phyloP scores from a whole-genome alignment of 2,888 invertebrate species.

The Koerneria pararmatus region DNA sequence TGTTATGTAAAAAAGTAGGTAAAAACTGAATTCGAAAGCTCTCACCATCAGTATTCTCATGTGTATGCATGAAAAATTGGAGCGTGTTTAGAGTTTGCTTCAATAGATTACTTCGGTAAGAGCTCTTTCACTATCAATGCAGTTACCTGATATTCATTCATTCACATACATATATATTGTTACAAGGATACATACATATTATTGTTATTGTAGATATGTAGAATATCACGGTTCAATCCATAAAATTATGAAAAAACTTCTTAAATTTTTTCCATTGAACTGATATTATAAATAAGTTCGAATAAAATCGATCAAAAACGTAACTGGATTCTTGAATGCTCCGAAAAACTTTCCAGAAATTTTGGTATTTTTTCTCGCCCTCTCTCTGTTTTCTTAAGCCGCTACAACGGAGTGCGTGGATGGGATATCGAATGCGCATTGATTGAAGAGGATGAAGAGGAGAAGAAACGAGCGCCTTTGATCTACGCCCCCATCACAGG shows the following conservation, averaged over 20 bases:
- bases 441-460: conserved; percentile 41
- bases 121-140: no score
- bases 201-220: no score
- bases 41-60: no score
- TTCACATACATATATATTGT: no score
- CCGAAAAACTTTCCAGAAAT: background rate
- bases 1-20: no score
- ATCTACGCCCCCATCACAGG: conserved; percentile 53
- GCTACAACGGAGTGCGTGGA: conserved; percentile 55
- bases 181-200: no score
- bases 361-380: background rate
- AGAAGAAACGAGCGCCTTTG: conserved; percentile 38
- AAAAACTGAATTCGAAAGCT: no score
- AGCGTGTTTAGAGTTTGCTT: no score
- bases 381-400: conserved; percentile 27
- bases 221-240: no score
- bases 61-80: no score
- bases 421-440: conserved; percentile 54
- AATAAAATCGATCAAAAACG: background rate
- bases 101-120: no score
- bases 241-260: background rate
- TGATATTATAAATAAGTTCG: background rate
- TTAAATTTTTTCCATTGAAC: background rate
- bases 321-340: background rate
- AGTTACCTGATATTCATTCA: no score